Evolutionary conservation across 2,113 vertebrate genomes (phyloP).

Genomic region (Trogon surrucura): DNA sequence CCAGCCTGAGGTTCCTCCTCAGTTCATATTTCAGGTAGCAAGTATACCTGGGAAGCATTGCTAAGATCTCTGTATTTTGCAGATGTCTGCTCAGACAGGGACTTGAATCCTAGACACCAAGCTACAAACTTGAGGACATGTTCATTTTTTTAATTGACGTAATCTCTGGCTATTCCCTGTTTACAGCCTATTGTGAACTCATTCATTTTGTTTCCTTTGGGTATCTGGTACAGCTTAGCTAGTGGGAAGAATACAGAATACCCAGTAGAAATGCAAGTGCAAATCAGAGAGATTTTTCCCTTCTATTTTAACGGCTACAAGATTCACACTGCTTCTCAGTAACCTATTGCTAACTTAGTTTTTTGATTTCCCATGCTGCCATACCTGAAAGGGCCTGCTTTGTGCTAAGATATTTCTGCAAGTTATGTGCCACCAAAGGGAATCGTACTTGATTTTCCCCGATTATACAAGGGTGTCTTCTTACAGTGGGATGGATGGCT

Average conservation of each 20-base stretch:
- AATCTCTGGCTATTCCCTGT: neutral
- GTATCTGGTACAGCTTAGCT: neutral
- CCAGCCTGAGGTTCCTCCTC: neutral
- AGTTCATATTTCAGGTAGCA: neutral
- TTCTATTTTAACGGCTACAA: conserved; percentile 15
- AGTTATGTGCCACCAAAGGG: neutral
- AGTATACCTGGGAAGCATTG: neutral
- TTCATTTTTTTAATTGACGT: neutral
- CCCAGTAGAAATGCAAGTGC: neutral
- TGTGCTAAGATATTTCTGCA: neutral
- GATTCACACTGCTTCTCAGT: neutral
- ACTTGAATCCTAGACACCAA: neutral
- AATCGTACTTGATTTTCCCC: neutral
- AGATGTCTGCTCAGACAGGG: neutral
- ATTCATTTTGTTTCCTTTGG: neutral
- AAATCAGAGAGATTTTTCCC: neutral
- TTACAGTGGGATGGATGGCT: neutral
- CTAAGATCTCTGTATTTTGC: neutral
- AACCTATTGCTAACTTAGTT: neutral
- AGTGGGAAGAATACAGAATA: neutral
- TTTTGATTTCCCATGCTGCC: conserved; percentile 36
- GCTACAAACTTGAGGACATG: neutral
- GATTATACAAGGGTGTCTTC: neutral
- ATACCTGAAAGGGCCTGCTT: neutral
- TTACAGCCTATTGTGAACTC: neutral